These are phyloP conservation scores for Hafferia zeledoni DNA, from an alignment of 2,797 vertebrate species.

Conservation along the genomic window DNA sequence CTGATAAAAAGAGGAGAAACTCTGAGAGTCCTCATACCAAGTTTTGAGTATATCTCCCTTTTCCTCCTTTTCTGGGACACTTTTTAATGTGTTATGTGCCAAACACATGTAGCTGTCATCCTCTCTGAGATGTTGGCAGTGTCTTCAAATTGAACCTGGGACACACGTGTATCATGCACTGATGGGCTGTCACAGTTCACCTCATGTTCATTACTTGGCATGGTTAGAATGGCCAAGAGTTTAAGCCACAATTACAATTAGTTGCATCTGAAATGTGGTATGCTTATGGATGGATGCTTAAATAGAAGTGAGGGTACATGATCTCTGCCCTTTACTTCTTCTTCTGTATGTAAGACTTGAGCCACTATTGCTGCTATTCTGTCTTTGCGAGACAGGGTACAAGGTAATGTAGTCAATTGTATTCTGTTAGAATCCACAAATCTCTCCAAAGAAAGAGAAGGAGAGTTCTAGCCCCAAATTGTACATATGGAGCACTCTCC, in stretches of 20 bases:
- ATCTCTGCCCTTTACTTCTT: not conserved
- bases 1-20: not conserved
- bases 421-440: not conserved
- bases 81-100: not conserved
- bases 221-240: not conserved
- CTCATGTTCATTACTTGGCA: not conserved
- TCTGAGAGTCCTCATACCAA: not conserved
- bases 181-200: not conserved
- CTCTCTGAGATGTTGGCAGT: not conserved
- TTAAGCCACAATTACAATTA: not conserved
- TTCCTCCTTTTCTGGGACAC: not conserved
- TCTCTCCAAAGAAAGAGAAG: not conserved
- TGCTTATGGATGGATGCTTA: not conserved
- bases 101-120: not conserved
- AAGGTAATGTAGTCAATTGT: not conserved
- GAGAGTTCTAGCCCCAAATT: not conserved
- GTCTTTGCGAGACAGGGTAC: not conserved
- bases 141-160: not conserved
- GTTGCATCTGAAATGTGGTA: not conserved
- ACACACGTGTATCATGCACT: not conserved
- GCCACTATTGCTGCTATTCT: not conserved
- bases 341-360: not conserved
- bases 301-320: accelerated
- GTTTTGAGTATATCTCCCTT: not conserved
- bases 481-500: not conserved